Evolutionary conservation across 2,888 invertebrate genomes (phyloP), one percentile per base, ranked within the genome.

Genomic region (Hirtodrosophila cameraria): DNA sequence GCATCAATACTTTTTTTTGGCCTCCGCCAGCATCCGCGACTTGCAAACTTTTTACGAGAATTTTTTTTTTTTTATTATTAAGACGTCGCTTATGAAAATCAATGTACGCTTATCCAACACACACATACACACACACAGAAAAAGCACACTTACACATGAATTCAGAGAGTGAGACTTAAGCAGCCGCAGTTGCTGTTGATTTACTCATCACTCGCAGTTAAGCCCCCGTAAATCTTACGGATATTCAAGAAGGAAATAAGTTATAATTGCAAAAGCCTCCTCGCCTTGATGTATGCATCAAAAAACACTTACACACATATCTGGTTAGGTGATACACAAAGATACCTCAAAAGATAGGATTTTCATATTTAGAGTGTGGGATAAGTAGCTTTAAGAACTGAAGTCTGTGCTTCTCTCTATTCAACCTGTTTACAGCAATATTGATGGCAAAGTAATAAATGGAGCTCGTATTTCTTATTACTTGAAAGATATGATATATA

Each of bases 31-130:
- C 50, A 59, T 65, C 60, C 65, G 63, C 42, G 31, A 59, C 41
- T 68, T 58, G 64, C 16, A 36, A 59, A 63, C 64, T 60, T 81
- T 81, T 84, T 75, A 79, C 59, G 69, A 64, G 46, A 38, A 58
- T 54, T 49, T 67, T 49, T 50, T 46, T 62, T 55, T 42, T 49
- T 50, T 46, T 62, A 52, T 42, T 59, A 57, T 61, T 46, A 53
- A 52, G 57, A 42, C 49, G 25, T 64, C 53, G 53, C 53, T 66
- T 68, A 81, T 64, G 82, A 79, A 82, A 78, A 81, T 80, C 82
- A 84, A 63, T 84, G 85, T 54, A 61, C 61, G 61, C 53, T 57
- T 48, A 60, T 53, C 63, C 52, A 27, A 38, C 23, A 30, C 38
- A 45, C 28, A 42, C 62, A 43, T 15, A 28, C 39, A 41, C 20